A percentile compares a stretch with the other conserved stretches of the same genome.
Conservation (phyloP, 2,888 invertebrate genomes). For the Papilio elwesi region DNA sequence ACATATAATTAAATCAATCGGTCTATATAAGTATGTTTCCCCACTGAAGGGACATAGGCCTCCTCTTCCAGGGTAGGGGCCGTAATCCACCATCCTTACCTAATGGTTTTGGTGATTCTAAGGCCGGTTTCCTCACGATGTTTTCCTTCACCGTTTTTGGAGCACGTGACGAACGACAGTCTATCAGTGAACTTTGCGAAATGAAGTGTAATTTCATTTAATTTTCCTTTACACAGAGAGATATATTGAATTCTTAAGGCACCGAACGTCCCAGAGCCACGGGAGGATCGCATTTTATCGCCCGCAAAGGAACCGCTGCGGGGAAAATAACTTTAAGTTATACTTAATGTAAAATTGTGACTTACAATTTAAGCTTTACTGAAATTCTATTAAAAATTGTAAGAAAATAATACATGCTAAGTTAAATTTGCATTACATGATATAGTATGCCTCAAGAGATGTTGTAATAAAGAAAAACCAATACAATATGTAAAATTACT, state of each 20-base stretch:
- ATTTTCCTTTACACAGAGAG: slow-evolving; percentile 11
- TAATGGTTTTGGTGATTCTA: too few relatives aligned
- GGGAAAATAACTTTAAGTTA: slow-evolving; percentile 28
- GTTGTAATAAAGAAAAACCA: too few relatives aligned
- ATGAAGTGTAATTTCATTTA: slow-evolving; percentile 9
- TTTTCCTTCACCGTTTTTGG: too few relatives aligned
- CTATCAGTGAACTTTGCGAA: neutral
- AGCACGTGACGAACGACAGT: neutral
- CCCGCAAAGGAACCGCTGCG: slow-evolving; percentile 27
- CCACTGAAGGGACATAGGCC: too few relatives aligned
- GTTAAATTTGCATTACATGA: neutral
- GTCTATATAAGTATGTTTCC: too few relatives aligned
- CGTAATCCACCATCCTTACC: too few relatives aligned
- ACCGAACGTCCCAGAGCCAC: neutral
- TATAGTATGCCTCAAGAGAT: too few relatives aligned
- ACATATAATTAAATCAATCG: too few relatives aligned
- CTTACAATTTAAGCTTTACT: slow-evolving; percentile 10
- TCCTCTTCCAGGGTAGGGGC: too few relatives aligned
- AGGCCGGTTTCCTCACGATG: too few relatives aligned
- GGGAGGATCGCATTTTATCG: slow-evolving; percentile 30
- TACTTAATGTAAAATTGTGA: slow-evolving; percentile 25
- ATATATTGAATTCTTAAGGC: slow-evolving; percentile 26
- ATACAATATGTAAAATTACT: too few relatives aligned
- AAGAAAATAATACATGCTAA: neutral
- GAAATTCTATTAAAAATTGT: slow-evolving; percentile 8